phyloP scores from a whole-genome alignment of 2,888 invertebrate species.

The Serrognathus titanus region DNA sequence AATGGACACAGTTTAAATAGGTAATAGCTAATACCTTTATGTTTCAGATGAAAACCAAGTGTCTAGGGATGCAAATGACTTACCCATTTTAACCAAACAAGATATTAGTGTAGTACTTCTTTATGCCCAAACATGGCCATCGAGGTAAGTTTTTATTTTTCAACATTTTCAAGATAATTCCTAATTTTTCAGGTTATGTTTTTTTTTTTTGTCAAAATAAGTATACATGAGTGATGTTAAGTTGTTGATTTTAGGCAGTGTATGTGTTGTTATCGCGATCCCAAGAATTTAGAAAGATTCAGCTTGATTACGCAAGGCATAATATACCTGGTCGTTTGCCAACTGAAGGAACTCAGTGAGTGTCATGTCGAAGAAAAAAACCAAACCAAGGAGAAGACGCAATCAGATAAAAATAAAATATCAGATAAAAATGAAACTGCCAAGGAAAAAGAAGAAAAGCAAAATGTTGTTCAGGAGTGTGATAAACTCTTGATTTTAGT shows the following conservation, averaged over 20 bases:
- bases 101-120: conserved; percentile 81
- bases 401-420: conserved; percentile 2
- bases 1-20: background rate
- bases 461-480: conserved; percentile 66
- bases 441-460: conserved; percentile 39
- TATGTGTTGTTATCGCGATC: conserved; percentile 91
- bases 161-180: background rate
- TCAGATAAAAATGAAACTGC: conserved; percentile 40
- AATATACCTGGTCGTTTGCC: conserved; percentile 77
- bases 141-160: conserved; percentile 58
- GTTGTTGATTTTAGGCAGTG: conserved; percentile 69
- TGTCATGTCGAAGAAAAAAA: conserved; percentile 33
- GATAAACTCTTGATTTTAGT: conserved; percentile 86
- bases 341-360: conserved; percentile 60
- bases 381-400: conserved; percentile 27
- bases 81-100: conserved; percentile 69
- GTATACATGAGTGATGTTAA: background rate
- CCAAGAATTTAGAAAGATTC: conserved; percentile 88
- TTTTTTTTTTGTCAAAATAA: background rate
- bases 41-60: conserved; percentile 76
- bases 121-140: conserved; percentile 86
- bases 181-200: background rate
- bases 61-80: conserved; percentile 73
- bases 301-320: conserved; percentile 86
- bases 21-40: background rate